Base-by-base conservation (phyloP, 2,113 vertebrate species). In the Dermatemys mawii region DNA sequence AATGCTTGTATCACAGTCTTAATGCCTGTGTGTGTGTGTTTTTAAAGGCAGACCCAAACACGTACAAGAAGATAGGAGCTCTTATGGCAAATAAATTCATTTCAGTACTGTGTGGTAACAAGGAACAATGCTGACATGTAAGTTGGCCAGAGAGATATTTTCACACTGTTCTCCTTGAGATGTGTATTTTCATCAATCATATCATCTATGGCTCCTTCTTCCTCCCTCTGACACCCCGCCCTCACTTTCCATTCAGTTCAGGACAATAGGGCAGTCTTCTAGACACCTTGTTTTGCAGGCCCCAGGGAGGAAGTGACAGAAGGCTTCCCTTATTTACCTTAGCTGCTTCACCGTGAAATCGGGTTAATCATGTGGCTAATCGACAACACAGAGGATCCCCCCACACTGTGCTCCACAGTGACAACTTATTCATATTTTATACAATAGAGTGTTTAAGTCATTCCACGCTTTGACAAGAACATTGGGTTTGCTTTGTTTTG, bases 321-420 rank as follows among this genome's bases (percentile, higher is more conserved):
- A 99, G 99, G 99, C 97, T 96, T 97, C 97, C 98, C 98, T 98
- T 99, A 99, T 99, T 99, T 99, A 99, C 99, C 98, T 99, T 98
- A 93, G 97, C 89, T 96, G 97, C 97, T 98, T 98, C 98, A 98
- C 98, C 98, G 82, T 99, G 99, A 99, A 99, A 99, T 99, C 99
- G 98, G 99, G 98, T 99, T 99, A 99, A 99, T 99, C 98, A 98
- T 99, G 99, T 99, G 98, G 98, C 99, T 99, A 99, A 99, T 99
- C 98, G 95, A 99, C 97, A 97, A 98, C 94, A 95, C 97, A 21
- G 93, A 98, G 98, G 98, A 98, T 97, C 98, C 97, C 97, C 98
- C 98, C 98, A 97, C 93, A 92, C 98, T 53, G 97, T 19, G 96
- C 96, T 91, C 95, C 98, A 99, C 99, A 99, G 99, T 98, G 97